Percentiles rank a stretch among this genome's conserved stretches.
Conservation (phyloP, 2,113 vertebrate genomes). For the Pelvicachromis taeniatus region DNA sequence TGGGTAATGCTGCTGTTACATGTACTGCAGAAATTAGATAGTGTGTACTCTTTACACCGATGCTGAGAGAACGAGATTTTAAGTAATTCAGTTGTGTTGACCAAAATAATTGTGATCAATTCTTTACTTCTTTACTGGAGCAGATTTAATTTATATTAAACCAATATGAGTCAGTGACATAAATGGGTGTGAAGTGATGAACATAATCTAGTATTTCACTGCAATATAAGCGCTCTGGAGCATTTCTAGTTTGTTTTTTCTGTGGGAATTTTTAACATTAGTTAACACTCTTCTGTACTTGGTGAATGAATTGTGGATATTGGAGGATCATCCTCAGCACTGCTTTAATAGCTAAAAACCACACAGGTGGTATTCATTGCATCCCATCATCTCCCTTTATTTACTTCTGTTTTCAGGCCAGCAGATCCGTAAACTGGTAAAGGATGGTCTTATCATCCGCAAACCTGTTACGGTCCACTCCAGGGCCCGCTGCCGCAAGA, state of each 20-base stretch:
- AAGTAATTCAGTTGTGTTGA: background rate
- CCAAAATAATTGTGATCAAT: rapidly evolving
- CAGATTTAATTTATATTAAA: background rate
- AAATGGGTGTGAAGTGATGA: background rate
- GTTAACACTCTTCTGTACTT: background rate
- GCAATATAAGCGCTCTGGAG: background rate
- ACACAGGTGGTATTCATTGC: background rate
- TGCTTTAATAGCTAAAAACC: background rate
- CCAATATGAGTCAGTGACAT: background rate
- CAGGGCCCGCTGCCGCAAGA: constrained; percentile 93
- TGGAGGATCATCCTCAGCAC: rapidly evolving
- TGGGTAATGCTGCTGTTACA: rapidly evolving
- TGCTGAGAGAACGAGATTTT: background rate
- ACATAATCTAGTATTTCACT: background rate
- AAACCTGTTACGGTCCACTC: constrained; percentile 97
- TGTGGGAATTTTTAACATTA: background rate
- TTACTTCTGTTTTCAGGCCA: constrained; percentile 74
- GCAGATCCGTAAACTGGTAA: constrained; percentile 95
- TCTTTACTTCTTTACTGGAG: background rate
- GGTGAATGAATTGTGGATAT: background rate
- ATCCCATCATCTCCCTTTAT: background rate
- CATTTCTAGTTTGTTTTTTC: background rate
- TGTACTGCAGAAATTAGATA: background rate
- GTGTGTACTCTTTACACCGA: background rate
- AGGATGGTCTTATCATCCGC: constrained; percentile 96